A percentile compares a stretch with the other conserved stretches of the same genome.
phyloP scores from a whole-genome alignment of 2,888 invertebrate species.

The Drosophila greeni region DNA sequence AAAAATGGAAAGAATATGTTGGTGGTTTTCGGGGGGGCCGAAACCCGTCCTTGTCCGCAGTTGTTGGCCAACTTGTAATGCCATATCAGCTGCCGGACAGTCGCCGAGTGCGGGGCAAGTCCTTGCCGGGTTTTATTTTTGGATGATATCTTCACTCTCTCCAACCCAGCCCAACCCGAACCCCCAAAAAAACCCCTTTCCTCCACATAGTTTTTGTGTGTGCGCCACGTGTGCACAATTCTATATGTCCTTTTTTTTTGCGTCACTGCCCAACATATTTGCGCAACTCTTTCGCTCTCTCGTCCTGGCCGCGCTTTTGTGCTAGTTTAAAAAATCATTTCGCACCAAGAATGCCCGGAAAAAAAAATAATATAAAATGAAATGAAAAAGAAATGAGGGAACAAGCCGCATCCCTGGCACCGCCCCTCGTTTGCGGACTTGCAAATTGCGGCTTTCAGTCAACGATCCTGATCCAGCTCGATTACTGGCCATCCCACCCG shows the following conservation, averaged over 20 bases:
- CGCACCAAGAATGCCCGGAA: constrained; percentile 5
- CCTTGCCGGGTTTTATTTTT: constrained; percentile 39
- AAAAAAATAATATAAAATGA: constrained; percentile 25
- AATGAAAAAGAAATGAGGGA: not conserved
- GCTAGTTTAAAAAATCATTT: constrained; percentile 36
- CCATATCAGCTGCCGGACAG: constrained; percentile 67
- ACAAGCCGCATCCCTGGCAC: not conserved
- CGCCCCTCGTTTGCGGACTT: constrained; percentile 33
- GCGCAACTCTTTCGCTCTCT: constrained; percentile 22
- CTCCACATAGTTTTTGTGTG: constrained; percentile 29
- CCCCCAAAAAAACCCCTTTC: not conserved
- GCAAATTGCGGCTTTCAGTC: constrained; percentile 49
- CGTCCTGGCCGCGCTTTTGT: constrained; percentile 16
- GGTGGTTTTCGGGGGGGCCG: not conserved
- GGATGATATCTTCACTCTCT: constrained; percentile 36
- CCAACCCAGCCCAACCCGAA: too few species aligned
- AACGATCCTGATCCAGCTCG: constrained; percentile 28
- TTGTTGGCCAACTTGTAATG: constrained; percentile 65
- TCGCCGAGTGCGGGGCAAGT: constrained; percentile 18
- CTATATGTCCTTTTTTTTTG: constrained; percentile 30
- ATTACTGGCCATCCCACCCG: constrained; percentile 1
- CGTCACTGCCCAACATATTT: constrained; percentile 26
- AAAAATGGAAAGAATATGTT: constrained; percentile 1
- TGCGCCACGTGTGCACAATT: constrained; percentile 35
- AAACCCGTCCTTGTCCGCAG: constrained; percentile 58